Base-by-base conservation (phyloP, 92 coral and sea anemone species). In the Desmophyllum pertusum region DNA sequence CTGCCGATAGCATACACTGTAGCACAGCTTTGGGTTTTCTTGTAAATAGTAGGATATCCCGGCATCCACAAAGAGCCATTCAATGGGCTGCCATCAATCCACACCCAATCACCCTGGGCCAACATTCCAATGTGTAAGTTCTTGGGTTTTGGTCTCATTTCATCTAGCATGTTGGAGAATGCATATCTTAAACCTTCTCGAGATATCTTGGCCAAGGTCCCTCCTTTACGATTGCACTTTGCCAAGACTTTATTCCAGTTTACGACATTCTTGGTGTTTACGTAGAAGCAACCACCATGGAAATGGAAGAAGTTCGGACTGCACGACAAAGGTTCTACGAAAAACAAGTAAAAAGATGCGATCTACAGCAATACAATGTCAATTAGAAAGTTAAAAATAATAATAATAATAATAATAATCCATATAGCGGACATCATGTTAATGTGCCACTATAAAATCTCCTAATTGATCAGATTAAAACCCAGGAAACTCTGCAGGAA, bases 121-220 rank as follows among this genome's bases (percentile, higher is more conserved):
- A 5, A 10, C 40, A 78, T 61, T 13, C 83, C 83, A 62, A 78
- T 35, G 72, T 23, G 35, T 30, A 78, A 43, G 41, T 31, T 62
- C 0, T 78, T 23, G 0, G 30, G 73, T 36, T 42, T 41, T 5
- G 83, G 73, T 65, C 61, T 78, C 4, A 9, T 63, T 13, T 8
- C 43, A 0, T 64, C 83, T 38, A 78, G 42, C 73, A 78, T 25
- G n/a, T 64, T 57, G 25, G 73, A 78, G 53, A 78, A 62, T 7
- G 83, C 59, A 23, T 10, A 40, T 43, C 72, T 61, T 41, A 78
- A 19, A 31, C 72, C 72, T 64, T 78, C 83, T 13, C 83, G 51
- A 29, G 70, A 39, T 61, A 78, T 64, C 83, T 78, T 62, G 83
- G 72, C 72, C 55, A 78, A 66, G 27, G 73, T 78, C 2, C 83